Base-by-base conservation (phyloP, 2,797 vertebrate species). In the Cuniculus paca region DNA sequence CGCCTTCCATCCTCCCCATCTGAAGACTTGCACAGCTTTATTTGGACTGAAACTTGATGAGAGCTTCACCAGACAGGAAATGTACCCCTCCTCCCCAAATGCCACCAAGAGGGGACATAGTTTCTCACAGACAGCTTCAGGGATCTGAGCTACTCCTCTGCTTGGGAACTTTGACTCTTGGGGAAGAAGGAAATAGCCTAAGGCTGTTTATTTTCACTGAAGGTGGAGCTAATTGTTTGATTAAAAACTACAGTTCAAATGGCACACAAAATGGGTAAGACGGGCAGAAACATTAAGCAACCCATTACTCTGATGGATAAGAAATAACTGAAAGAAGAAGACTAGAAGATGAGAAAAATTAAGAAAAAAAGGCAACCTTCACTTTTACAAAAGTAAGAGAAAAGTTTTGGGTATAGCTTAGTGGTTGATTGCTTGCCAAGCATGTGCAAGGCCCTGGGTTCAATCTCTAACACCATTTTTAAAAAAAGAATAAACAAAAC, bases 11-110 rank as follows among this genome's bases (percentile, higher is more conserved):
- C 74, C 78, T 89, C 85, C 91, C 91, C 84, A 97, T 96, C 96
- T 97, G 90, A 93, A 98, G 97, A 94, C 60, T 58, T 94, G 98
- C 96, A 97, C 93, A 98, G 97, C 97, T 98, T 98, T 98, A 98
- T 98, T 98, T 98, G 98, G 95, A 98, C 96, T 98, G 98, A 98
- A 98, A 98, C 94, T 88, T 97, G 98, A 98, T 98, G 97, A 98
- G 95, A 98, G 97, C 90, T 95, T 91, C 84, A 36, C 97, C 95
- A 97, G 97, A 97, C 98, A 98, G 98, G 98, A 98, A 98, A 96
- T 82, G 74, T 83, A 77, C 79, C 96, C 97, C 95, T 97, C 94
- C 97, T 97, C 96, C 97, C 79, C 72, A 91, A 89, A 96, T 82
- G 94, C 92, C 92, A 97, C 88, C 94, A 93, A 83, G n/a, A 90